Base-by-base conservation (phyloP, 2,113 vertebrate genomes). In the Synodontis membranacea region DNA sequence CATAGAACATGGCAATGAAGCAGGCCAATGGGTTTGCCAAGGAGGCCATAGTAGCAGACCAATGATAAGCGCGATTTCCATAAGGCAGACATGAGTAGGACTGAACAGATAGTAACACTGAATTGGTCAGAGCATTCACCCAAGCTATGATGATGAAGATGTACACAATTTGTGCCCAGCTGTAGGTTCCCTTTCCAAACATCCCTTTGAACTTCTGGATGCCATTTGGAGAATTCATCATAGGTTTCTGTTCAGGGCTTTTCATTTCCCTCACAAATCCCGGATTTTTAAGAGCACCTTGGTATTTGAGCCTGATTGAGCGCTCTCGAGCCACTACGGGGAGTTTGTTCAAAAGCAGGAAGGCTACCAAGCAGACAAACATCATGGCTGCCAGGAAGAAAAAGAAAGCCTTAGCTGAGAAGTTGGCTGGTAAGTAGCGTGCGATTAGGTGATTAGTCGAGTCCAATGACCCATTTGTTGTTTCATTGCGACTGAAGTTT, bases 41-140 rank as follows among this genome's bases (percentile, higher is more conserved):
- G 0, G 95, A 94, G 0, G 94, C 94, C 91, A 96, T 89, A 4
- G 92, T 91, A 42, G 95, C 95, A 0, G 95, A 93, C 31, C 96
- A 75, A 89, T 97, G 96, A 68, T 96, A 97, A 80, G 91, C 89
- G 0, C 85, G 88, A 89, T 93, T 94, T 12, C 96, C 96, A 28
- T 97, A 96, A 0, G 96, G 96, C 87, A 96, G 83, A 84, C 96
- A 96, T 0, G 96, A 95, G 91, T 96, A 97, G 25, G 96, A 95
- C 93, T 97, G 96, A 56, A 97, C 93, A 0, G 96, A 94, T 0
- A 96, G 96, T 0, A 97, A 91, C n/a, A 94, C 93, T 5, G 91
- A 93, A 34, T 97, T 96, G 87, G 93, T 95, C 88, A 97, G 91
- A 10, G 93, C 94, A 2, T 95, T 96, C 0, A 83, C 91, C 96